Percentiles rank a stretch among this genome's conserved stretches.
Evolutionary conservation across 2,113 vertebrate species (phyloP).

Genomic region (Rhadina sibilatrix): DNA sequence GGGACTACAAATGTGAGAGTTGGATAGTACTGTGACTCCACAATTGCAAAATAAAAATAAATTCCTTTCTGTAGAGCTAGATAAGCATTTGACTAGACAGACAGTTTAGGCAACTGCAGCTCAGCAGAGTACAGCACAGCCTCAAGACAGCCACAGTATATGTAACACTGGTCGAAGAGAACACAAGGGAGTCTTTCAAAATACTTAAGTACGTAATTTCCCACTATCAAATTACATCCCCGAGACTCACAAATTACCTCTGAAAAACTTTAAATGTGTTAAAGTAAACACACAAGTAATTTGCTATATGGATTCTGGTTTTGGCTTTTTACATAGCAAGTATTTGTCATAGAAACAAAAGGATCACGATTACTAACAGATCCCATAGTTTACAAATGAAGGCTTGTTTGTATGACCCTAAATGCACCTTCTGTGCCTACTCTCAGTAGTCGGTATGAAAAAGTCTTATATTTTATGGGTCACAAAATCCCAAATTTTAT

Average conservation of each 20-base stretch:
- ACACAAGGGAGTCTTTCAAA: neutral
- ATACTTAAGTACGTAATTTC: neutral
- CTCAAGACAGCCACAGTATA: neutral
- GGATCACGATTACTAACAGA: neutral
- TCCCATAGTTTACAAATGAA: neutral
- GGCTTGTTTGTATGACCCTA: neutral
- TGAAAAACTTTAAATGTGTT: neutral
- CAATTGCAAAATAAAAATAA: neutral
- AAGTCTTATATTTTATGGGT: neutral
- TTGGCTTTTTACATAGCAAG: neutral
- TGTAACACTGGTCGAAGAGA: accelerated
- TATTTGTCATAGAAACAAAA: neutral
- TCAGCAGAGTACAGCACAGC: neutral
- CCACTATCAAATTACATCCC: neutral
- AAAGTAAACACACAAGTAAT: neutral
- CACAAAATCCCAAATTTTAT: neutral
- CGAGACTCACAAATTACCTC: neutral
- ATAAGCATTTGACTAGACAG: neutral
- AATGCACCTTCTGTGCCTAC: neutral
- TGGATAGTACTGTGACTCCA: neutral
- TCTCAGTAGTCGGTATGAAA: neutral
- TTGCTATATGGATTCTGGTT: neutral
- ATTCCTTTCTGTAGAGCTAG: neutral
- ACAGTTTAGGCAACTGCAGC: neutral
- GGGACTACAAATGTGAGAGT: neutral